Conservation (phyloP, 1,140 invertebrate species). For the Eciton burchellii region DNA sequence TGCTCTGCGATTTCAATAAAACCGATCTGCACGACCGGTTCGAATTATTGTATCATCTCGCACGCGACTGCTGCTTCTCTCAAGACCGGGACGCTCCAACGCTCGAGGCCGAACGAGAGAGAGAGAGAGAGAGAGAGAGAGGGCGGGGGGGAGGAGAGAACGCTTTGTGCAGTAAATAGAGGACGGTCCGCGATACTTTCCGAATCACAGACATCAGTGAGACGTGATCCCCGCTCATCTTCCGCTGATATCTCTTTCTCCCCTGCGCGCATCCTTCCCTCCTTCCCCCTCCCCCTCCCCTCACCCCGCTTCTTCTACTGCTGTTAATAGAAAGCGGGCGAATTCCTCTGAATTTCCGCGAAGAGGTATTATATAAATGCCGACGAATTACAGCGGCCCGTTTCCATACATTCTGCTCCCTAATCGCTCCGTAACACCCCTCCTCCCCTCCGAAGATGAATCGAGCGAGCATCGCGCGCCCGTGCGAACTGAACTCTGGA, state of each 20-base stretch:
- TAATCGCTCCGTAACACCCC: constrained; percentile 41
- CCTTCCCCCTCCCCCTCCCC: no score
- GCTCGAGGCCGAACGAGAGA: no score
- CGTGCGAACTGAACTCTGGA: constrained; percentile 37
- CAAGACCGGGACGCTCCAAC: constrained; percentile 26
- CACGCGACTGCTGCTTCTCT: constrained; percentile 5
- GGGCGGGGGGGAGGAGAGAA: neutral
- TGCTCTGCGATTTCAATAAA: constrained; percentile 49
- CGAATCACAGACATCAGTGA: no score
- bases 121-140: neutral
- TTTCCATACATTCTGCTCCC: constrained; percentile 27
- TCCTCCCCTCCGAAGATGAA: constrained; percentile 68
- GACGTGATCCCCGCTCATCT: no score
- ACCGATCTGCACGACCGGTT: neutral
- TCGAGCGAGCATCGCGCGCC: constrained; percentile 69
- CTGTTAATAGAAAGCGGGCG: no score
- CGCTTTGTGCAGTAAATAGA: no score
- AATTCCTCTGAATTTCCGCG: neutral
- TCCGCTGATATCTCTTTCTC: no score
- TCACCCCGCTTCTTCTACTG: neutral
- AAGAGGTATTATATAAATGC: neutral
- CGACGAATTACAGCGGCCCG: neutral
- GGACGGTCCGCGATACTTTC: no score
- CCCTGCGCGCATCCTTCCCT: no score
- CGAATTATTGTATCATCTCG: constrained; percentile 20